phyloP scores from a whole-genome alignment of 2,113 vertebrate genomes.

The Sturnus vulgaris region DNA sequence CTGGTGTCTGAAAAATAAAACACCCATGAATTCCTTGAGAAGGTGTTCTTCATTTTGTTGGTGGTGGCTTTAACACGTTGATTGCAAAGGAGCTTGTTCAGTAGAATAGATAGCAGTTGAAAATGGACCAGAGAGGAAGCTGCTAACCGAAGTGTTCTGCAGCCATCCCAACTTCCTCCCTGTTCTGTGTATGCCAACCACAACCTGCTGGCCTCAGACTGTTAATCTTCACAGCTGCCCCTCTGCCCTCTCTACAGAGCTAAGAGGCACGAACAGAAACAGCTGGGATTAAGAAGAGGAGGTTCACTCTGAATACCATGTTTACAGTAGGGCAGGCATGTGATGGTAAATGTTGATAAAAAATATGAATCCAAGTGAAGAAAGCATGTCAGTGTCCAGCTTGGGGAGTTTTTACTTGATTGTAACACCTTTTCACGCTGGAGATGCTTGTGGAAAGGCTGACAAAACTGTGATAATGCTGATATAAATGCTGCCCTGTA shows the following conservation, averaged over 20 bases:
- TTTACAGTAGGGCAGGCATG: neutral
- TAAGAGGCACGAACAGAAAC: neutral
- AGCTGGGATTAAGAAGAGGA: neutral
- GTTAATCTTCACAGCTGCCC: neutral
- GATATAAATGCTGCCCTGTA: neutral
- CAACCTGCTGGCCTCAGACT: neutral
- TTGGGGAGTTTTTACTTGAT: neutral
- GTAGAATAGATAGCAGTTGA: neutral
- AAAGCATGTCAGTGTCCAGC: neutral
- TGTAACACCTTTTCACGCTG: neutral
- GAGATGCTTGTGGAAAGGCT: neutral
- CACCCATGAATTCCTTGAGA: neutral
- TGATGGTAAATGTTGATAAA: neutral
- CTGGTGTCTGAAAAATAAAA: neutral
- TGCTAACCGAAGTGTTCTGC: neutral
- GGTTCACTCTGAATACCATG: neutral
- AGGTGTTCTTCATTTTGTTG: neutral
- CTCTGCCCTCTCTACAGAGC: neutral
- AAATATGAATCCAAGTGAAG: neutral
- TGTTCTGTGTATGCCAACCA: rapidly evolving
- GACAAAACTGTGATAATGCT: neutral
- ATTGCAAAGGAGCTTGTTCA: neutral
- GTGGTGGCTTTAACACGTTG: neutral
- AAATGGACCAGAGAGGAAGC: neutral
- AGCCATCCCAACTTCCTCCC: neutral